These are phyloP conservation scores for Anabacerthia variegaticeps DNA, from an alignment of 2,797 vertebrate species.

Conservation along the genomic window DNA sequence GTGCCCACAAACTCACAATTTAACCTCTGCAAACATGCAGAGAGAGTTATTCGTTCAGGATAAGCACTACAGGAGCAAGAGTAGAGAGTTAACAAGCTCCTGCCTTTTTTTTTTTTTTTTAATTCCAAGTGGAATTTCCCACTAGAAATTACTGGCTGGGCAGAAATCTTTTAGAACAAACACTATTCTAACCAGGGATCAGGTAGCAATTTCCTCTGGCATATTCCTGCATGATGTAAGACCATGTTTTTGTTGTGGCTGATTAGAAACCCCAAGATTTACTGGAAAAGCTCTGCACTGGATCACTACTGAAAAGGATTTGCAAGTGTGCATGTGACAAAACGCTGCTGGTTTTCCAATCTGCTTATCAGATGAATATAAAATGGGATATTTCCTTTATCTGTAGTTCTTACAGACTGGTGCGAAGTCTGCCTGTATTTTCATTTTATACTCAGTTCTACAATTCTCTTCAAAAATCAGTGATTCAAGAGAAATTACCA, in stretches of 20 bases:
- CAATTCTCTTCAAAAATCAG: neutral
- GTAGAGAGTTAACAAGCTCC: neutral
- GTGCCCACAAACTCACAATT: neutral
- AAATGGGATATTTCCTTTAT: neutral
- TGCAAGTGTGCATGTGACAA: neutral
- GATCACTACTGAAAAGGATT: neutral
- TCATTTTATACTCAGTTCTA: neutral
- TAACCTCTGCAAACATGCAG: neutral
- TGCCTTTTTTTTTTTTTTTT: neutral
- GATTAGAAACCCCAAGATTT: neutral
- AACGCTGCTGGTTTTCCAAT: neutral
- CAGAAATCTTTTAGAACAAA: neutral
- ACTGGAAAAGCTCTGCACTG: neutral
- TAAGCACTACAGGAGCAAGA: neutral
- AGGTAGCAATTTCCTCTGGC: neutral
- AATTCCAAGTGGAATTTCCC: neutral
- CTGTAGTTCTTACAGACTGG: neutral
- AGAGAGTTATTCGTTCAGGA: fast-evolving
- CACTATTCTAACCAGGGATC: neutral
- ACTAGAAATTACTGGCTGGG: neutral
- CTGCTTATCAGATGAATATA: neutral
- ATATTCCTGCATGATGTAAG: neutral
- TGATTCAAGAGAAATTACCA: neutral
- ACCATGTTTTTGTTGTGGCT: neutral
- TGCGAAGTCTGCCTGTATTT: neutral